phyloP scores from a whole-genome alignment of 2,113 vertebrate genomes.

The Lamprologus tigripictilis region DNA sequence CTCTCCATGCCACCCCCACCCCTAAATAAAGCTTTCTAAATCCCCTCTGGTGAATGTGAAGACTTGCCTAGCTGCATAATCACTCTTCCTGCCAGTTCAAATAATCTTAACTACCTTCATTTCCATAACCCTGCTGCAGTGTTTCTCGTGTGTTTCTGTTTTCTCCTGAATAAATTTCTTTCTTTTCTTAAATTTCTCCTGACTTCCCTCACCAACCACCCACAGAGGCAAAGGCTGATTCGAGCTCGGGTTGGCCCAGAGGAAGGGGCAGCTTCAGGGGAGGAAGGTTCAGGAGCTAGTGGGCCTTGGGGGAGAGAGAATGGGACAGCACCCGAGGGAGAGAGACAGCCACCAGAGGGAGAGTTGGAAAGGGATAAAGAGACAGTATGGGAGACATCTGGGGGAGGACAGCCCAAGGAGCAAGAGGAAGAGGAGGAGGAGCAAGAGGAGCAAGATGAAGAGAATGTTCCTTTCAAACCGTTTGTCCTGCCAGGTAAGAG shows the following conservation, averaged over 20 bases:
- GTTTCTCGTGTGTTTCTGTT: background rate
- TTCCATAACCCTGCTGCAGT: background rate
- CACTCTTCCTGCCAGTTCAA: background rate
- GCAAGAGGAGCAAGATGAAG: constrained; percentile 41
- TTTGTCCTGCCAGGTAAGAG: constrained; percentile 63
- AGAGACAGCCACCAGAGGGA: constrained; percentile 42
- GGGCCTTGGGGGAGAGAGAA: constrained; percentile 56
- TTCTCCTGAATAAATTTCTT: background rate
- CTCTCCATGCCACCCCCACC: background rate
- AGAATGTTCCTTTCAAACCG: constrained; percentile 52
- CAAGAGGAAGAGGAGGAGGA: constrained; percentile 60
- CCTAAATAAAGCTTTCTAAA: background rate
- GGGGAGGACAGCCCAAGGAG: constrained; percentile 40
- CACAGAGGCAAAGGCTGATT: constrained; percentile 74
- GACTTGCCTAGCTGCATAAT: background rate
- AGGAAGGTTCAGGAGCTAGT: constrained; percentile 15
- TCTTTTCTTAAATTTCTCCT: background rate
- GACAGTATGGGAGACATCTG: background rate
- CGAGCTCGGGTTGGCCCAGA: constrained; percentile 42
- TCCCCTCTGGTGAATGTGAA: background rate
- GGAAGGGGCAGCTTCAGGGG: constrained; percentile 29
- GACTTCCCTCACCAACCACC: background rate
- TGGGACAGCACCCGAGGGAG: constrained; percentile 41
- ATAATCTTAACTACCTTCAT: background rate
- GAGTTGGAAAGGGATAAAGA: constrained; percentile 29